A percentile compares a stretch with the other conserved stretches of the same genome.
Evolutionary conservation across 2,797 vertebrate genomes (phyloP).

Genomic region (Karalla daura): DNA sequence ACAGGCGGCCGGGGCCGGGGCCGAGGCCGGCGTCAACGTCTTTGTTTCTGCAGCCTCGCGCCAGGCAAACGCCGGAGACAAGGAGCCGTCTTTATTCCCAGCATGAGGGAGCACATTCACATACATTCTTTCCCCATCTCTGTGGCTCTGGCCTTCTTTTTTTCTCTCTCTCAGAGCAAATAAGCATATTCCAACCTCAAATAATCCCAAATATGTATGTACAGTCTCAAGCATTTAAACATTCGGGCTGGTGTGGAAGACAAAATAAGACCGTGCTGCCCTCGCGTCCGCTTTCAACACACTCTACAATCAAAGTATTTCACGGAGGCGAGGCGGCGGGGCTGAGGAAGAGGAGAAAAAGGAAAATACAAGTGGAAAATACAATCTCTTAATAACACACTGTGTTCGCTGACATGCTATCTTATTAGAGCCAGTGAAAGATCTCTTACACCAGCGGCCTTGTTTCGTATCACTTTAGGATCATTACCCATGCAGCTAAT

Average conservation of each 20-base stretch:
- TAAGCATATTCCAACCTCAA: conserved; percentile 73
- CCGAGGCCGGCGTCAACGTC: neutral
- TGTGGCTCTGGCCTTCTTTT: conserved; percentile 41
- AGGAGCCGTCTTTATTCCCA: conserved; percentile 51
- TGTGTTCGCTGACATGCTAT: conserved; percentile 45
- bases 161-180: conserved; percentile 46
- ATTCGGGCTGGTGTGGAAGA: conserved; percentile 57
- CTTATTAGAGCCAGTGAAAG: conserved; percentile 14
- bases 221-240: conserved; percentile 64
- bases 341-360: conserved; percentile 10
- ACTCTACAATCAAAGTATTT: conserved; percentile 66
- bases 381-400: conserved; percentile 63
- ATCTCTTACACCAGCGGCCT: conserved; percentile 32
- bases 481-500: conserved; percentile 45
- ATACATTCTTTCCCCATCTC: conserved; percentile 64
- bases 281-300: conserved; percentile 35
- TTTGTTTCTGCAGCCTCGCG: conserved; percentile 14
- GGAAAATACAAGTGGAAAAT: conserved; percentile 38
- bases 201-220: conserved; percentile 71
- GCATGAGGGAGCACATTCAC: conserved; percentile 45
- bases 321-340: conserved; percentile 27
- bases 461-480: conserved; percentile 26
- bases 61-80: conserved; percentile 16
- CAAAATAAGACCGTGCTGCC: conserved; percentile 33
- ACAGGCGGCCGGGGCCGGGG: conserved; percentile 1